phyloP scores from a whole-genome alignment of 2,797 vertebrate species.

The Clarias platycephalus region DNA sequence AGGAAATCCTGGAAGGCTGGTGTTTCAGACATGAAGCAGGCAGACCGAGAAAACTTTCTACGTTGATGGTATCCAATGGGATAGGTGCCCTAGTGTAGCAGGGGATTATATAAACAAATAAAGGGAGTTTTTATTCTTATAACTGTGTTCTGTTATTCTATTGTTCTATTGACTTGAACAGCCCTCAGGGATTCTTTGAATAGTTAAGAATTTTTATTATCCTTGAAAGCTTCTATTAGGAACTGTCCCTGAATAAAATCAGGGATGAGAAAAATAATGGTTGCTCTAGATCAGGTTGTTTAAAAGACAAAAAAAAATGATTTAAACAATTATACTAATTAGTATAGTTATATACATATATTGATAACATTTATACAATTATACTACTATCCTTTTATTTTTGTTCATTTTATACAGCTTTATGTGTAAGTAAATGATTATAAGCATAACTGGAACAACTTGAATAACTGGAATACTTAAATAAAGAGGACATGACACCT shows the following conservation, averaged over 20 bases:
- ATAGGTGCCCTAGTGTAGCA: too few relatives aligned
- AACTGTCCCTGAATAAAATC: background rate
- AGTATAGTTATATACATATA: background rate
- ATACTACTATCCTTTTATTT: background rate
- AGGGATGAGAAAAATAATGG: background rate
- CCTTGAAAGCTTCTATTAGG: background rate
- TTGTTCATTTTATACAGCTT: background rate
- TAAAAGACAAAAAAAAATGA: background rate
- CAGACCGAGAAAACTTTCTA: too few relatives aligned
- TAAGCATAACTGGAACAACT: background rate
- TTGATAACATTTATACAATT: background rate
- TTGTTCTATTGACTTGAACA: too few relatives aligned
- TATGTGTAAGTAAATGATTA: background rate
- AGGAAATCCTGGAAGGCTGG: too few relatives aligned
- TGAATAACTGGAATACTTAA: background rate
- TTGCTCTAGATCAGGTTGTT: too few relatives aligned
- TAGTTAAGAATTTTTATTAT: background rate
- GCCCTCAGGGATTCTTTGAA: background rate
- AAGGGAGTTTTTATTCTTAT: too few relatives aligned
- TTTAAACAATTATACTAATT: background rate
- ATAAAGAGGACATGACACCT: background rate
- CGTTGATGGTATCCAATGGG: too few relatives aligned
- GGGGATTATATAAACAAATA: too few relatives aligned
- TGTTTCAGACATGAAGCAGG: too few relatives aligned
- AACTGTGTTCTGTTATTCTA: too few relatives aligned